A percentile compares a stretch with the other conserved stretches of the same genome.
Evolutionary conservation across 2,888 invertebrate species (phyloP).

Genomic region (Aleiodes leptofemur): DNA sequence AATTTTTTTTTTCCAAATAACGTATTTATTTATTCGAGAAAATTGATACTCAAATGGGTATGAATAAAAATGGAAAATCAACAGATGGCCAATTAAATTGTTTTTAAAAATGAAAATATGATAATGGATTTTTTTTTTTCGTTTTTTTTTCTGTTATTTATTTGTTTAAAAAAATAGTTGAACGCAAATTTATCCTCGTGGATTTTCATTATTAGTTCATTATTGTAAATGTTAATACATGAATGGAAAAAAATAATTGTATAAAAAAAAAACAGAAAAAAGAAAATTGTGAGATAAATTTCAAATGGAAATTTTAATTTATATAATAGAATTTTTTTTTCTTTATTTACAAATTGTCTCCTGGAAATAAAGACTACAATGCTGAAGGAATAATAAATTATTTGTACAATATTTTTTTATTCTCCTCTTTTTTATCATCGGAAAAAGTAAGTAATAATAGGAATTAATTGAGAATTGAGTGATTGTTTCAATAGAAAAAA

Average conservation of each 20-base stretch:
- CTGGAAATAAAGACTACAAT: constrained; percentile 24
- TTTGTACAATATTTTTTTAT: constrained; percentile 61
- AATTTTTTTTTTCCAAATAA: constrained; percentile 64
- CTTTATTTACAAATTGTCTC: constrained; percentile 72
- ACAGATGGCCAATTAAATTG: not conserved
- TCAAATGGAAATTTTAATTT: constrained; percentile 21
- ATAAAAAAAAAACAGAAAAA: constrained; percentile 12
- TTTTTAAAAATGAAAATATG: constrained; percentile 6
- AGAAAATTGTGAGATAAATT: constrained; percentile 22
- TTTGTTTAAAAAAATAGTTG: constrained; percentile 29
- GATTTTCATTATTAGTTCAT: constrained; percentile 10
- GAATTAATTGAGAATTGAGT: constrained; percentile 19
- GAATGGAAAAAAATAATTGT: constrained; percentile 9
- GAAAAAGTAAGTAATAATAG: constrained; percentile 35
- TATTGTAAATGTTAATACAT: not conserved
- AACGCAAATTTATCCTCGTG: not conserved
- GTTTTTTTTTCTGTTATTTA: constrained; percentile 19
- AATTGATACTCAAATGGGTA: constrained; percentile 3
- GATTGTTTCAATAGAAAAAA: constrained; percentile 31
- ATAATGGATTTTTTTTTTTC: not conserved
- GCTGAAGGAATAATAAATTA: constrained; percentile 49
- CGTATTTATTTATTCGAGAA: constrained; percentile 60
- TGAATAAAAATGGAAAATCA: not conserved
- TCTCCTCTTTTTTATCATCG: constrained; percentile 70
- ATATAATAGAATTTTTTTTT: constrained; percentile 49